Percentiles rank a stretch among this genome's conserved stretches.
These are phyloP conservation scores for Cotesia vestalis DNA, from an alignment of 1,140 invertebrate species.

Conservation along the genomic window DNA sequence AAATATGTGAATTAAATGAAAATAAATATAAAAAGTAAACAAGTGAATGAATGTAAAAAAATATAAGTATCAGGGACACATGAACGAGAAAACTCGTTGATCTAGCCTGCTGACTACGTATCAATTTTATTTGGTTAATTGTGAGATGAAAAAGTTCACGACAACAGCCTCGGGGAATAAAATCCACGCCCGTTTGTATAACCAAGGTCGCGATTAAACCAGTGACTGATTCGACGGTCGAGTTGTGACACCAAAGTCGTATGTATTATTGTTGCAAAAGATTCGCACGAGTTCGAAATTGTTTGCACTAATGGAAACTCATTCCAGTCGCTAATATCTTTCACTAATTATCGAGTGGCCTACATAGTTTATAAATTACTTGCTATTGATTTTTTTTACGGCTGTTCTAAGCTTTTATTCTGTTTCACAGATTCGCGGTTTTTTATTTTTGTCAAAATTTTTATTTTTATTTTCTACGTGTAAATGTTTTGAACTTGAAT, in stretches of 20 bases:
- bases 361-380: neutral
- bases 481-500: too few species aligned
- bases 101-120: neutral
- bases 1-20: neutral
- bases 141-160: neutral
- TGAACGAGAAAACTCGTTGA: neutral
- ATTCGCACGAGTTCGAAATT: conserved; percentile 15
- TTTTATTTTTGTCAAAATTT: too few species aligned
- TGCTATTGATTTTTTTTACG: neutral
- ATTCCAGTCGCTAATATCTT: conserved; percentile 1
- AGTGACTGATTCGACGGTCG: conserved; percentile 32
- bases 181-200: conserved; percentile 24
- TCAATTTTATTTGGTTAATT: neutral
- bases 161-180: neutral
- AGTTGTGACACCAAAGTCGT: conserved; percentile 28
- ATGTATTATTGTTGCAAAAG: conserved; percentile 31
- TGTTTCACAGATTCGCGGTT: too few species aligned
- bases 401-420: too few species aligned
- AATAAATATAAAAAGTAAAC: neutral
- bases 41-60: neutral
- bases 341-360: conserved; percentile 7
- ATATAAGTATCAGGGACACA: neutral
- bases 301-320: conserved; percentile 2
- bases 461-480: too few species aligned
- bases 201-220: conserved; percentile 31